Evolutionary conservation across 2,113 vertebrate species (phyloP), one percentile per base, ranked within the genome.

Genomic region (Rostratula benghalensis): DNA sequence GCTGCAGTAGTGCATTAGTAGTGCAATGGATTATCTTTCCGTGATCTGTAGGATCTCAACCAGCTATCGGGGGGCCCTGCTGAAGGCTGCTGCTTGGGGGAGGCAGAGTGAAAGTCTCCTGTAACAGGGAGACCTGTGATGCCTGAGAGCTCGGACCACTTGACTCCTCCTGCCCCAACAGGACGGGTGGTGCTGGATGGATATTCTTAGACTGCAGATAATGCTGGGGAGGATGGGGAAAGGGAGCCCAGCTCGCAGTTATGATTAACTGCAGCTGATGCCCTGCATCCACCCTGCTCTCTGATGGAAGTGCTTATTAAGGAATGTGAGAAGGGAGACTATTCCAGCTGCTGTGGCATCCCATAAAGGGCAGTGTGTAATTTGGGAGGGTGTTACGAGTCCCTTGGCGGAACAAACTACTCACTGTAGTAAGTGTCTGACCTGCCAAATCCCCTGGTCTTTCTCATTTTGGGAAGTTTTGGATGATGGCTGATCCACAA

Each of bases 11-110:
- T 97, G 97, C 89, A 91, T 96, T 97, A 96, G 93, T 95, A 85
- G 89, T 81, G 94, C 92, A 68, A 94, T 97, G 96, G 96, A 97
- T 97, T 96, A 96, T 96, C 96, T 96, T 97, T 96, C 93, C 92
- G 85, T 85, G 93, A 95, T 96, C 94, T 96, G 89, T 90, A 94
- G 94, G 94, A 93, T 96, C 96, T 95, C 93, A 63, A 94, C 92
- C 81, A 95, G 94, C 94, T 94, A 92, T 94, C 2, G 31, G 85
- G 92, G 95, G 96, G 92, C 91, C 96, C 94, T 1, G 2, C 87
- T 79, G 83, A 71, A 96, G 92, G 94, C 93, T 95, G 85, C 77
- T 96, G 81, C 95, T 90, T 65, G 89, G 57, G 68, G 81, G 79
- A 96, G 89, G 87, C 90, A 88, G 78, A 94, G 92, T 83, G 92